Base-by-base conservation (phyloP, 2,888 invertebrate species). In the Spialia ferax region DNA sequence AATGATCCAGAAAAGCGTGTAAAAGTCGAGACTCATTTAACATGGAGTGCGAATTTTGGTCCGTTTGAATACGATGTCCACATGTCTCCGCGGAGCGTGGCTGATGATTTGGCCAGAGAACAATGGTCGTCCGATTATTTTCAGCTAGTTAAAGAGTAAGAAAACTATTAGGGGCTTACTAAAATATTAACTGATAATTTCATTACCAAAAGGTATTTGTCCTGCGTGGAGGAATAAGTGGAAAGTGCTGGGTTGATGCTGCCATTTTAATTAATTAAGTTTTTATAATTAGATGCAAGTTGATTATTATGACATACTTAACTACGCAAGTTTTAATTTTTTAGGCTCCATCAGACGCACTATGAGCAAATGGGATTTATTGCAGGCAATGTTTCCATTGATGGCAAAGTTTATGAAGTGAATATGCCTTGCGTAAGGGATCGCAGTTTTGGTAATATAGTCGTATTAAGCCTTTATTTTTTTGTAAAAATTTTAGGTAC, bases 291-390 rank as follows among this genome's bases (percentile, higher is more conserved):
- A n/a, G n/a, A n/a, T n/a, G n/a, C n/a, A n/a, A n/a, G n/a, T n/a
- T n/a, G n/a, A n/a, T n/a, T n/a, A n/a, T n/a, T n/a, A n/a, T n/a
- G n/a, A n/a, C n/a, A n/a, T n/a, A n/a, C n/a, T n/a, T n/a, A n/a
- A n/a, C n/a, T n/a, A n/a, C n/a, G n/a, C n/a, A n/a, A n/a, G n/a
- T n/a, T n/a, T 29, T 45, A 56, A 64, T 57, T 59, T 84, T 89
- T 48, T 83, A 96, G 96, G 70, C 88, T 94, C 38, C 96, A 96
- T 82, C 96, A 96, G 87, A 95, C 95, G 0, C 97, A 97, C 82
- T 97, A 97, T 81, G 97, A 97, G 77, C 97, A 97, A 86, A 95
- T 95, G 93, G 96, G 96, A 2, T 86, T 85, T 52, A 79, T 96
- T 1, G 85, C 88, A 61, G 96, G 96, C 5, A 88, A 83, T 1